Base-by-base conservation (phyloP, 2,113 vertebrate species). In the Urocitellus parryii region DNA sequence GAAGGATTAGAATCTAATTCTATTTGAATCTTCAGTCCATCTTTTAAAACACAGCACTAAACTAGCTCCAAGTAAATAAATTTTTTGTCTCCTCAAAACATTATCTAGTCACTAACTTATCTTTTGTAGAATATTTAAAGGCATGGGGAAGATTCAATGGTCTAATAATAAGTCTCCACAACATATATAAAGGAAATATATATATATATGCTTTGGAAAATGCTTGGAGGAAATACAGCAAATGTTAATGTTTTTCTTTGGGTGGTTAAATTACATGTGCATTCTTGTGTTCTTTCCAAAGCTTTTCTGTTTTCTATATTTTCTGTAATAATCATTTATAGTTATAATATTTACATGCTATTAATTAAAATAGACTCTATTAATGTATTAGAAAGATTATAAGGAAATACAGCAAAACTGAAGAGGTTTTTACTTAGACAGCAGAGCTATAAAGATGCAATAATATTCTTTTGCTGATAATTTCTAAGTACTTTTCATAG, bases 261-360 rank as follows among this genome's bases (percentile, higher is more conserved):
- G 42, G 53, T 11, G 17, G 45, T 73, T 89, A 20, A 77, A 70
- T 70, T 95, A 74, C 8, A 84, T 32, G 82, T 48, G 1, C 61
- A 85, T 82, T 90, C 48, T 92, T 93, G 8, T 67, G 9, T 22
- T 89, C 20, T 86, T 8, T 22, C 45, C 22, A 77, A 39, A 58
- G 74, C 22, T 89, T 79, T 4, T 14, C 11, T 48, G 37, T 82
- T 93, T 79, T 72, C 7, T 14, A 39, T 90, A 89, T 67, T 86
- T 96, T 93, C n/a, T 80, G 32, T 61, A 73, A 63, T 70, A 95
- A 73, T 5, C 82, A 92, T 67, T 68, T 96, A 88, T 79, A 91
- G 10, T 65, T 91, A 67, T n/a, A 37, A 63, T 78, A 96, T 76
- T 83, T 78, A 72, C 5, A 63, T 77, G 13, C 67, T 83, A 48